A percentile compares a stretch with the other conserved stretches of the same genome.
Conservation (phyloP, 2,113 vertebrate species). For the Verasper variegatus region DNA sequence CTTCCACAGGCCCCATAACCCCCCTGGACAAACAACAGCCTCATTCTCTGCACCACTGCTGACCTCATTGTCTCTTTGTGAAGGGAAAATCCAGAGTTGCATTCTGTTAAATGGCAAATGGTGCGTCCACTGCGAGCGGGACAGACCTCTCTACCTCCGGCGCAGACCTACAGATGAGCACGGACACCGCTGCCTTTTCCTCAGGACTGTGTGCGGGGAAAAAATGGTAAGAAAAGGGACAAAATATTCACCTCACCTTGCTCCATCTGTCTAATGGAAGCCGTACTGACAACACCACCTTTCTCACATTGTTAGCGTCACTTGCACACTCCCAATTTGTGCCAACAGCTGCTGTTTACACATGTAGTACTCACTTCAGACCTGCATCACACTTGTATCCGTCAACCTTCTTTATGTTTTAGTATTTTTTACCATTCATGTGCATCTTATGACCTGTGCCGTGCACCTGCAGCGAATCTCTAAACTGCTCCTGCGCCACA, state of each 20-base stretch:
- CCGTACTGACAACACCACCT: constrained; percentile 4
- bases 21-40: constrained; percentile 80
- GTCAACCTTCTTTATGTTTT: neutral
- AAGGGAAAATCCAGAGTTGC: constrained; percentile 83
- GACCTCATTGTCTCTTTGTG: constrained; percentile 87
- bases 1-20: constrained; percentile 74
- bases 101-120: constrained; percentile 81
- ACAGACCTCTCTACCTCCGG: constrained; percentile 54
- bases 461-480: constrained; percentile 2
- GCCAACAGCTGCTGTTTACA: constrained; percentile 37
- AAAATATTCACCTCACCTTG: constrained; percentile 20
- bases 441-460: constrained; percentile 12
- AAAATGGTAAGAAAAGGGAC: constrained; percentile 75
- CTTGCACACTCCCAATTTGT: neutral
- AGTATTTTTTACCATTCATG: neutral
- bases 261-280: constrained; percentile 28
- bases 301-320: constrained; percentile 6
- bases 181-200: constrained; percentile 29
- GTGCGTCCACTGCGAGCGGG: constrained; percentile 54
- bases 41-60: constrained; percentile 82
- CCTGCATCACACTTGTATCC: constrained; percentile 8
- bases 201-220: constrained; percentile 39
- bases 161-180: constrained; percentile 67
- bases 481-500: neutral
- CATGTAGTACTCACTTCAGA: neutral